Percentiles rank a stretch among this genome's conserved stretches.
Conservation (phyloP, 2,888 invertebrate species). For the Corbicula japonica region DNA sequence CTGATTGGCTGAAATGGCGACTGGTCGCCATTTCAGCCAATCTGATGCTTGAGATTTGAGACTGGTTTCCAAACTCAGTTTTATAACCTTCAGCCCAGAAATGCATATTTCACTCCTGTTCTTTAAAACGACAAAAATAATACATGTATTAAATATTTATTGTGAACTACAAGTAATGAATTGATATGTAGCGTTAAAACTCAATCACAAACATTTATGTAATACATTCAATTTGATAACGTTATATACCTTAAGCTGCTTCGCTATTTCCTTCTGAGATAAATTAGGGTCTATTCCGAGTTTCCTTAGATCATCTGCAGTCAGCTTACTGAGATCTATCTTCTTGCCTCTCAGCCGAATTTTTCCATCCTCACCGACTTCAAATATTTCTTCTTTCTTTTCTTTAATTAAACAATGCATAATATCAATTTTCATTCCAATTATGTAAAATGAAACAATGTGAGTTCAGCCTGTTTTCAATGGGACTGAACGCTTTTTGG, state of each 20-base stretch:
- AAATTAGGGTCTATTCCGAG: conserved; percentile 84
- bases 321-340: conserved; percentile 82
- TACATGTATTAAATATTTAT: neutral
- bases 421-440: too few relatives aligned
- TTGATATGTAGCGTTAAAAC: neutral
- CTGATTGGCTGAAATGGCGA: too few relatives aligned
- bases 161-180: neutral
- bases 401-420: too few relatives aligned
- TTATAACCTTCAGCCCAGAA: neutral
- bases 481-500: neutral
- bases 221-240: neutral
- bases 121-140: neutral
- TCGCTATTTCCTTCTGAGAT: conserved; percentile 81
- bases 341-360: conserved; percentile 79
- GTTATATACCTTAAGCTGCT: conserved; percentile 74
- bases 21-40: too few relatives aligned
- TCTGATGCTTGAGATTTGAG: too few relatives aligned
- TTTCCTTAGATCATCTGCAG: conserved; percentile 78
- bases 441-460: too few relatives aligned
- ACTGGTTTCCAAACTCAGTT: too few relatives aligned
- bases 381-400: conserved; percentile 69
- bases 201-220: neutral
- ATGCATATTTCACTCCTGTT: neutral
- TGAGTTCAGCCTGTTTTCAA: neutral
- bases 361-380: conserved; percentile 81